These are phyloP conservation scores for Temnothorax ravouxi DNA, from an alignment of 2,888 invertebrate species.

Conservation along the genomic window DNA sequence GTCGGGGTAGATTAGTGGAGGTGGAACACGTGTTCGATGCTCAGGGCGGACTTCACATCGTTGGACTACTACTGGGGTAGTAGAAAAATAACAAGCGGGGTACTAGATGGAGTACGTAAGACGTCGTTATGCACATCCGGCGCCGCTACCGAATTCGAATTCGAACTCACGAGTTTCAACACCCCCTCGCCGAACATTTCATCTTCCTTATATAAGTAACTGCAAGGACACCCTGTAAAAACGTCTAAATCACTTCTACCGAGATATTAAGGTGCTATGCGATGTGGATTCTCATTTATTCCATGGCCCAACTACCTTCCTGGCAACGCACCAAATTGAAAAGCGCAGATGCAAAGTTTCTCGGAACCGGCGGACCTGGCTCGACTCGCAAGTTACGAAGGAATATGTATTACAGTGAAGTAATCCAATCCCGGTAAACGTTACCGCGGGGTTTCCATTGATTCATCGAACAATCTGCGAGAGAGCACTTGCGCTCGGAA, in stretches of 20 bases:
- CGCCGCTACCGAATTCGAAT: constrained; percentile 75
- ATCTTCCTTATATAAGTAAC: constrained; percentile 57
- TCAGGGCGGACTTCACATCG: constrained; percentile 72
- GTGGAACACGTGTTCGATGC: constrained; percentile 85
- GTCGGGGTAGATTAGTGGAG: constrained; percentile 83
- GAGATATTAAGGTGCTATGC: constrained; percentile 83
- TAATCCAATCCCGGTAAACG: constrained; percentile 75
- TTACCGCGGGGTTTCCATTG: constrained; percentile 74
- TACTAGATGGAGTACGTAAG: constrained; percentile 84
- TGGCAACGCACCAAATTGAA: constrained; percentile 84
- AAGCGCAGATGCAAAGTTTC: constrained; percentile 80
- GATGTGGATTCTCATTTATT: constrained; percentile 72
- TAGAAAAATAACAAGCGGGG: constrained; percentile 82
- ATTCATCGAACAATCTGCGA: constrained; percentile 75
- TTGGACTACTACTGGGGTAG: constrained; percentile 74
- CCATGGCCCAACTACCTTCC: constrained; percentile 66
- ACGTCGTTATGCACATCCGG: constrained; percentile 86
- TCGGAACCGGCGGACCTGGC: constrained; percentile 65
- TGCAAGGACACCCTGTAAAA: constrained; percentile 69
- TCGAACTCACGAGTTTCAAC: constrained; percentile 67
- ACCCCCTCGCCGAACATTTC: constrained; percentile 38
- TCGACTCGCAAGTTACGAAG: constrained; percentile 60
- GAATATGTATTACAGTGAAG: constrained; percentile 76
- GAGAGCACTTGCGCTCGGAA: constrained; percentile 62
- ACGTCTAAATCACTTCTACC: constrained; percentile 65